Base-by-base conservation (phyloP, 2,888 invertebrate genomes). In the Oeneis ivallda region DNA sequence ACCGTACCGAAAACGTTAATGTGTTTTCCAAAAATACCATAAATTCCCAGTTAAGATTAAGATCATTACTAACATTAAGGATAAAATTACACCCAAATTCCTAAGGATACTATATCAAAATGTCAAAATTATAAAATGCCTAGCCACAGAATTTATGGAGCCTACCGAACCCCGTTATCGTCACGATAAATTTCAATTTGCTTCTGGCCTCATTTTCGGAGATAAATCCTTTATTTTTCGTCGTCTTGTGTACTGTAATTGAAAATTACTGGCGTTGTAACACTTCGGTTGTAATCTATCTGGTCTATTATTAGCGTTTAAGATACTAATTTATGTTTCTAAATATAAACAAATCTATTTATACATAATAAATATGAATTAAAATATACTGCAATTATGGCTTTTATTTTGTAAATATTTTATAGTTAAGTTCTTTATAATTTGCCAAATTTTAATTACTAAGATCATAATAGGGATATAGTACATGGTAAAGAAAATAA, bases 181-280 rank as follows among this genome's bases (percentile, higher is more conserved):
- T 79, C 53, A 81, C 78, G 77, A 87, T 89, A 88, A 88, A 89
- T 90, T 86, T 80, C 78, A 84, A 81, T 87, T 87, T 84, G 78
- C 74, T 74, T 73, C 72, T 73, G 77, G 73, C 75, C 77, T 79
- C 76, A 79, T 82, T 81, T 79, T 75, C 75, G 71, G 70, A 73
- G 73, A 71, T 71, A 72, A 73, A 74, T 76, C 77, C 76, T 67
- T 76, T 75, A 77, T 76, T 81, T 70, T 65, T 71, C 69, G 74
- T 74, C 74, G 77, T 80, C 78, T 74, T 77, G 76, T 76, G 76
- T 65, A 76, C 75, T 75, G 75, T 80, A 83, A 85, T 82, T 82
- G 80, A 80, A 83, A 83, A 75, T 80, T 80, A 82, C 77, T 81
- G 69, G 63, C 65, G 53, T 61, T n/a, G 41, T 13, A 61, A 52